phyloP scores from a whole-genome alignment of 2,113 vertebrate genomes.

The Odontophorus gujanensis region DNA sequence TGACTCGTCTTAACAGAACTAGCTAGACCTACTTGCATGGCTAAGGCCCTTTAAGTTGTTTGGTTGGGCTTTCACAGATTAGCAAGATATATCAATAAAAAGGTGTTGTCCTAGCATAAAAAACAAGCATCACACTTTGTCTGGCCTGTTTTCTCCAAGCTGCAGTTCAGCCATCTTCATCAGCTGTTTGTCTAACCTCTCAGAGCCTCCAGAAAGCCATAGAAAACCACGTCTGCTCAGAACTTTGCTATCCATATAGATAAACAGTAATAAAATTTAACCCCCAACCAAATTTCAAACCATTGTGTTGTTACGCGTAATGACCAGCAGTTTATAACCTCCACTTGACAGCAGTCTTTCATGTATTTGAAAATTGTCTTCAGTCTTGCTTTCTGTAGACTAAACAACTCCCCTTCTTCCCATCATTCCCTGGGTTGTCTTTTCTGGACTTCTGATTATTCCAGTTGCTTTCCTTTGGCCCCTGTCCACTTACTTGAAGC shows the following conservation, averaged over 20 bases:
- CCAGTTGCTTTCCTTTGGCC: conserved; percentile 44
- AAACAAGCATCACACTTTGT: accelerated
- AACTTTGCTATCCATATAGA: accelerated
- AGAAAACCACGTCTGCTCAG: background rate
- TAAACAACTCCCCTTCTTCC: background rate
- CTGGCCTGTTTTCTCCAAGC: accelerated
- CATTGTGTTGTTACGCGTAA: accelerated
- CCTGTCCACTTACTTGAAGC: background rate
- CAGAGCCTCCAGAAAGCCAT: accelerated
- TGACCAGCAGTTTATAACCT: background rate
- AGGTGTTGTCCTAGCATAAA: accelerated
- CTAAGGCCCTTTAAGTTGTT: accelerated
- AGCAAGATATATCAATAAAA: accelerated
- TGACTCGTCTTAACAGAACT: background rate
- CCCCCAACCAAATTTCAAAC: background rate
- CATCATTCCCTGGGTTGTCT: background rate
- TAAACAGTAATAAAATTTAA: background rate
- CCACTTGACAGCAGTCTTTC: background rate
- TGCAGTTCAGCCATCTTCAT: accelerated
- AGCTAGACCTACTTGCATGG: accelerated
- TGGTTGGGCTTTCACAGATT: too few species aligned
- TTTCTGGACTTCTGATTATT: conserved; percentile 9
- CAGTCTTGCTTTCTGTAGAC: background rate
- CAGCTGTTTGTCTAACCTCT: too few species aligned
- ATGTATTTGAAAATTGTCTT: background rate